Base-by-base conservation (phyloP, 1,140 invertebrate genomes). In the Eurosta solidaginis region DNA sequence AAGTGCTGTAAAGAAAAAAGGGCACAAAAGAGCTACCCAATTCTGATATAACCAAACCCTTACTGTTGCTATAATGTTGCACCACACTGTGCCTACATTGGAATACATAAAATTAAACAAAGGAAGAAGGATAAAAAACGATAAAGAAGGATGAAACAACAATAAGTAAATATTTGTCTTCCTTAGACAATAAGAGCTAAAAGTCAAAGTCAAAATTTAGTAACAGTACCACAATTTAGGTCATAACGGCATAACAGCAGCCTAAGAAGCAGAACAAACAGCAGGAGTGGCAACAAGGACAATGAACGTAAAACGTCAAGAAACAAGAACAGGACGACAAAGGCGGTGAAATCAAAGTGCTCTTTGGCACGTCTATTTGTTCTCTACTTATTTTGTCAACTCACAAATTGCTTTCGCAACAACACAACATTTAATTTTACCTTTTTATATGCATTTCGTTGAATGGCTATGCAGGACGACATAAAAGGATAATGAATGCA, bases 241-340 rank as follows among this genome's bases (percentile, higher is more conserved):
- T 40, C 33, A 68, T 68, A 68, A 68, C 59, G 59, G 59, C 22
- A 4, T n/a, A 54, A 68, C 59, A 40, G 59, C 59, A 68, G 59
- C 59, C 33, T 17, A 40, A 36, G 59, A 40, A 68, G 59, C 59
- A 40, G 59, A 33, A 29, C 33, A 22, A 68, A 36, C 59, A 68
- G 59, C 59, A 42, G 59, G 59, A 68, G 59, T 68, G 59, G 59
- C 59, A 68, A 9, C 59, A 42, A 68, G 59, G 36, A 68, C 59
- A 42, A 68, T 9, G 40, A 40, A n/a, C 27, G 33, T 17, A 9
- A n/a, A 47, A 7, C 9, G n/a, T 12, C 45, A 47, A 3, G 3
- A 14, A 17, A 10, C 45, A 47, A 3, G 3, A 14, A 17, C 14
- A 47, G 45, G 3, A 3, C 2, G 45, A 22, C 22, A 52, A 52